These are phyloP conservation scores for Periplaneta americana DNA, from an alignment of 1,140 invertebrate genomes.

Conservation along the genomic window DNA sequence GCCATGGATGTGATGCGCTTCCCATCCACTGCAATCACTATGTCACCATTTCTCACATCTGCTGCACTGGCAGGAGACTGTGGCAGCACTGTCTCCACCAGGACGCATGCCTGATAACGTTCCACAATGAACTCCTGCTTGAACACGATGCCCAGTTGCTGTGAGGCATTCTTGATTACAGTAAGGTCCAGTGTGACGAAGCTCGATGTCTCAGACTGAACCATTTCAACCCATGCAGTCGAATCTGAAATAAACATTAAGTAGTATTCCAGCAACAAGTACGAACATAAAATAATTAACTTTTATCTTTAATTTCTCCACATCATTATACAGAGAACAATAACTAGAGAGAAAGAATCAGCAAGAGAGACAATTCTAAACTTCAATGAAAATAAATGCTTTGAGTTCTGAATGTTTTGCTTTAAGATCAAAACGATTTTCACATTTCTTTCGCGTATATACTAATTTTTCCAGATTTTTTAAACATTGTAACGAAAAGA, in stretches of 20 bases:
- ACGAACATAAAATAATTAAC: background rate
- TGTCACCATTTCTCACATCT: conserved; percentile 71
- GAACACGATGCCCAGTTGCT: conserved; percentile 61
- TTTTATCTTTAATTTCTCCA: too few species aligned
- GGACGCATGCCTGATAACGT: conserved; percentile 49
- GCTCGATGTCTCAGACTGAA: conserved; percentile 43
- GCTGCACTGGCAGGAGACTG: conserved; percentile 69
- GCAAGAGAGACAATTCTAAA: too few species aligned
- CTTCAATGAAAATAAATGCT: too few species aligned
- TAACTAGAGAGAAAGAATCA: too few species aligned
- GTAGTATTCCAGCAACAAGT: background rate
- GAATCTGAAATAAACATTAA: conserved; percentile 34
- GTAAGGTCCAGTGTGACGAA: conserved; percentile 56
- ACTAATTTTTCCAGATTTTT: too few species aligned
- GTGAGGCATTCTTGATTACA: conserved; percentile 42
- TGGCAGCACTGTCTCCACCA: conserved; percentile 69
- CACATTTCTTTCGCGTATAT: too few species aligned
- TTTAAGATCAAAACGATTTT: too few species aligned
- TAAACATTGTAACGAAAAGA: too few species aligned
- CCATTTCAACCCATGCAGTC: conserved; percentile 50
- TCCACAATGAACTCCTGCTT: conserved; percentile 52
- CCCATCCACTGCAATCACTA: conserved; percentile 74
- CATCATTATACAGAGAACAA: too few species aligned
- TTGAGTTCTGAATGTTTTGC: too few species aligned
- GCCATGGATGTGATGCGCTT: conserved; percentile 65